These are phyloP conservation scores for Nannospalax galili DNA, from an alignment of 2,113 vertebrate species.

Conservation along the genomic window DNA sequence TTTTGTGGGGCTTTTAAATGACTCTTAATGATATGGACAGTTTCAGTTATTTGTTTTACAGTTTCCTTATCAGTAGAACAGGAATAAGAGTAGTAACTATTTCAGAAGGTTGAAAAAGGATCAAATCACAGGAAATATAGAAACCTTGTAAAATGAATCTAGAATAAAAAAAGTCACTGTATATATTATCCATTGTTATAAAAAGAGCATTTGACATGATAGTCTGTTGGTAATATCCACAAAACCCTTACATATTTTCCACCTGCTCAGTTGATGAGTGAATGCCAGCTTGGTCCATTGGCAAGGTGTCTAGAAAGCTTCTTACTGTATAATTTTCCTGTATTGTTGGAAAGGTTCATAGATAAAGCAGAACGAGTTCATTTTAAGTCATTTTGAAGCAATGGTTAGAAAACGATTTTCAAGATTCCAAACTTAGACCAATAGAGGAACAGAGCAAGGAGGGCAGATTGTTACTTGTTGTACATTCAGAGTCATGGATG, in stretches of 20 bases:
- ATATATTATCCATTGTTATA: neutral
- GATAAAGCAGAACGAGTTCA: neutral
- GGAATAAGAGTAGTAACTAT: neutral
- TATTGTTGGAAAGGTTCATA: neutral
- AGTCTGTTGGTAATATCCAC: neutral
- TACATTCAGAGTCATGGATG: neutral
- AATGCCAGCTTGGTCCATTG: neutral
- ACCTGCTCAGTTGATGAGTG: neutral
- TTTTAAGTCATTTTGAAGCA: constrained; percentile 29
- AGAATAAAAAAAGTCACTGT: neutral
- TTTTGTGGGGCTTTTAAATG: no score
- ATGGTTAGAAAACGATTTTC: neutral
- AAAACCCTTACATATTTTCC: neutral
- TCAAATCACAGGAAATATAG: neutral
- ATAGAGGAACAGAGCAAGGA: neutral
- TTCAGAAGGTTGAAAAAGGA: neutral
- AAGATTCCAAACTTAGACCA: constrained; percentile 13
- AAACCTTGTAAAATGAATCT: constrained; percentile 4
- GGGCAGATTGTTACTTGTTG: neutral
- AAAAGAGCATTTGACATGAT: neutral
- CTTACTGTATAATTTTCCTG: neutral
- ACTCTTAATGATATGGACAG: neutral
- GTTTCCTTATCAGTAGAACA: neutral
- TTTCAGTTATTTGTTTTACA: neutral
- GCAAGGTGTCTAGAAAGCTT: constrained; percentile 2